Conservation (phyloP, 2,888 invertebrate species). For the Liopterus haemorrhoidalis region DNA sequence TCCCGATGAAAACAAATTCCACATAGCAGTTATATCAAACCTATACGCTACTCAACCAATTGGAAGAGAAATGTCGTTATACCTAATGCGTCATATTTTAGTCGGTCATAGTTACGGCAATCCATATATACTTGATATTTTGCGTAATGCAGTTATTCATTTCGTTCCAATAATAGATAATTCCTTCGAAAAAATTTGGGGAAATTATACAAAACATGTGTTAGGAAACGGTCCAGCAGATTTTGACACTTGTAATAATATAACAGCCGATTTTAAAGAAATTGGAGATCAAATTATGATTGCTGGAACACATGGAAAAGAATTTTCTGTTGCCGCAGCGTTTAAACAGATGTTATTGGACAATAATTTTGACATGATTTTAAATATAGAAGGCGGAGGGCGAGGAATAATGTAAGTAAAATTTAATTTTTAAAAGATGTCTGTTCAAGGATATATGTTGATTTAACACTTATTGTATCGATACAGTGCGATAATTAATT, state of each 20-base stretch:
- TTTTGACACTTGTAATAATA: conserved; percentile 41
- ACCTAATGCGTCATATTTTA: conserved; percentile 75
- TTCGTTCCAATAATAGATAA: conserved; percentile 67
- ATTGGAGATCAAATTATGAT: conserved; percentile 61
- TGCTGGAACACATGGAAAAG: conserved; percentile 46
- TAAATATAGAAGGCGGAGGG: conserved; percentile 70
- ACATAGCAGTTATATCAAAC: conserved; percentile 78
- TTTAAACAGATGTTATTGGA: conserved; percentile 60
- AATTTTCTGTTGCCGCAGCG: conserved; percentile 52
- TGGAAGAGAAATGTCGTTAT: conserved; percentile 75
- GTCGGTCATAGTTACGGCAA: conserved; percentile 66
- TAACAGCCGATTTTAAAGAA: conserved; percentile 50
- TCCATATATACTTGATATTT: conserved; percentile 55
- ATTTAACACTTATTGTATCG: too few species aligned
- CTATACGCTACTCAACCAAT: conserved; percentile 74
- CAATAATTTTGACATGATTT: conserved; percentile 64
- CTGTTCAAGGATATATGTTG: too few species aligned
- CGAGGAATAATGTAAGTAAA: conserved; percentile 52
- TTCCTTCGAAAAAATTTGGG: conserved; percentile 49
- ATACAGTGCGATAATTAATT: too few species aligned
- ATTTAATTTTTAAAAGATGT: conserved; percentile 9
- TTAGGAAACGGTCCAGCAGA: conserved; percentile 35
- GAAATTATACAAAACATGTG: conserved; percentile 43
- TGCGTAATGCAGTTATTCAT: conserved; percentile 70
- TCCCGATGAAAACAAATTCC: conserved; percentile 75